Base-by-base conservation (phyloP, 2,797 vertebrate genomes). In the Natrix natrix region DNA sequence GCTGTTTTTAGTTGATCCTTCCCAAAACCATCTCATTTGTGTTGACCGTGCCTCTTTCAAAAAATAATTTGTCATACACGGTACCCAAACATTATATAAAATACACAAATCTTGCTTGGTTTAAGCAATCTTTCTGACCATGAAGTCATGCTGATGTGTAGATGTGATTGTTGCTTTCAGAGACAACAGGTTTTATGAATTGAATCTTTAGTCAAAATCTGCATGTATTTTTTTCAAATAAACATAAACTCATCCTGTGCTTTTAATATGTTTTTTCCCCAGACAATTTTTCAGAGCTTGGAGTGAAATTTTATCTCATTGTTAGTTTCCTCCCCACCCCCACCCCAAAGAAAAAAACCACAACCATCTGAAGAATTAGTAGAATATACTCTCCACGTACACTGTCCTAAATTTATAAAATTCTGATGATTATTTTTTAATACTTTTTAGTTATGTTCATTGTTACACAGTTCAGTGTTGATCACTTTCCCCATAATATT, bases 401-500 rank as follows among this genome's bases (percentile, higher is more conserved):
- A 93, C 11, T 48, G 48, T 16, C 48, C 28, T 14, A 20, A n/a
- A 37, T 3, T 24, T 83, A 55, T 74, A 12, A 6, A 14, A 86
- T 43, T 43, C 32, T 43, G 37, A 11, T 43, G 8, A 78, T 37
- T 78, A 22, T 78, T 22, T 78, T 78, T 78, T 78, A 22, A 22
- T 78, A 10, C 48, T 78, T 78, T 78, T 78, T 11, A 11, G 17
- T 2, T 24, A 20, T 24, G 94, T 74, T 74, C 24, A 56, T 8
- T 8, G 83, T 87, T 61, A 43, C 48, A 91, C 90, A 48, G n/a
- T 52, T 60, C 57, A 3, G 10, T 24, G 0, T 0, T 56, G 28
- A 5, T 43, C 89, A 90, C 88, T 74, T 92, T 90, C 94, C 94
- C 95, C 91, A 1, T 78, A 56, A 55, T 8, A 1, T 56, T 95